phyloP scores from a whole-genome alignment of 2,888 invertebrate genomes.

The Pterostichus madidus region DNA sequence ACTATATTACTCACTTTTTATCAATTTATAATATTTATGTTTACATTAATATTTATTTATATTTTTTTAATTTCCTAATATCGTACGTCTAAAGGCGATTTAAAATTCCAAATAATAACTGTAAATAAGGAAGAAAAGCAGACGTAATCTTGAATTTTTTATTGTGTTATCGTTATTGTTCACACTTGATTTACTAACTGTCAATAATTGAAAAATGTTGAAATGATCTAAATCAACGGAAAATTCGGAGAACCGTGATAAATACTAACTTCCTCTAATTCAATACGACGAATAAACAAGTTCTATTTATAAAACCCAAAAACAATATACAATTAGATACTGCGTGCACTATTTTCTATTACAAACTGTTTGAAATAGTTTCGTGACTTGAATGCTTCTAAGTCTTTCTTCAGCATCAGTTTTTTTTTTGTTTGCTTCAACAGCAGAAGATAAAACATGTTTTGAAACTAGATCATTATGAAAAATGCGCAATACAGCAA shows the following conservation, averaged over 20 bases:
- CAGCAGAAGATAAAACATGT: constrained; percentile 42
- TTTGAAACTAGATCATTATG: constrained; percentile 24
- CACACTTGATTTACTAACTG: no score
- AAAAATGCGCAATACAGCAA: constrained; percentile 21
- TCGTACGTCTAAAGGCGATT: no score
- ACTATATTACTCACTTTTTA: no score
- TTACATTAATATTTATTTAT: no score
- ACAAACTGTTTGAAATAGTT: constrained; percentile 8
- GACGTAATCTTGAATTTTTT: no score
- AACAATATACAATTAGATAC: constrained; percentile 57
- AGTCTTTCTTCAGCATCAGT: neutral
- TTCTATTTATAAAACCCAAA: constrained; percentile 60
- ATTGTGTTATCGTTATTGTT: no score
- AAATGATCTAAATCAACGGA: constrained; percentile 21
- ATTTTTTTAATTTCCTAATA: no score
- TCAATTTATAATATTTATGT: no score
- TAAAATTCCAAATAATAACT: no score
- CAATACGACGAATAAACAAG: constrained; percentile 56
- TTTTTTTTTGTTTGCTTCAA: neutral
- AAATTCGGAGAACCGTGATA: constrained; percentile 44
- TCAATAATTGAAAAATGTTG: no score
- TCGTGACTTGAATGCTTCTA: neutral
- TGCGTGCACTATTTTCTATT: constrained; percentile 8
- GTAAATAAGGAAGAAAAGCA: no score
- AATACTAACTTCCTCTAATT: constrained; percentile 56